Conservation (phyloP, 2,888 invertebrate species). For the Incurvaria masculella region DNA sequence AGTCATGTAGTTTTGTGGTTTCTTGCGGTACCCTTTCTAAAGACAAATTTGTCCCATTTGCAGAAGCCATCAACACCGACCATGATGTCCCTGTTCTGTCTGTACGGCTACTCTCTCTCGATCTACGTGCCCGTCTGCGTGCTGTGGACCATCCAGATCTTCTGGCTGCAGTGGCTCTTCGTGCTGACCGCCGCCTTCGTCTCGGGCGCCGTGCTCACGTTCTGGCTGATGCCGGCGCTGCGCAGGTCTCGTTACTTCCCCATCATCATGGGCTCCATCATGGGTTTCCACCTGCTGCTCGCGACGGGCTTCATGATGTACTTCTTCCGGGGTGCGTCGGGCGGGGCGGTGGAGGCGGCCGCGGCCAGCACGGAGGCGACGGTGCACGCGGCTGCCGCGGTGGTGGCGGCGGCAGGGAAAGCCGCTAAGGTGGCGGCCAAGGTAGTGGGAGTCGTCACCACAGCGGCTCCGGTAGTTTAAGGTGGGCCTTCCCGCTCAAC, state of each 20-base stretch:
- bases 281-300: constrained; percentile 75
- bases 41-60: constrained; percentile 22
- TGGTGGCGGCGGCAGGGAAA: background rate
- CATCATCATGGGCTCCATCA: constrained; percentile 54
- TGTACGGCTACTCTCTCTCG: constrained; percentile 93
- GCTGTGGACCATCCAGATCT: constrained; percentile 84
- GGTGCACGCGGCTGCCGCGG: background rate
- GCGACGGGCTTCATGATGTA: constrained; percentile 85
- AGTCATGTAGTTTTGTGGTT: too few relatives aligned
- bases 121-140: constrained; percentile 93
- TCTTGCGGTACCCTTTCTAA: too few relatives aligned
- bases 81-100: constrained; percentile 83
- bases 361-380: too few relatives aligned
- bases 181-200: constrained; percentile 77
- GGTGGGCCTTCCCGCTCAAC: too few relatives aligned
- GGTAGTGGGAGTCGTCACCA: too few relatives aligned
- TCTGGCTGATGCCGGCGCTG: constrained; percentile 76
- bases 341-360: background rate
- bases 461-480: too few relatives aligned
- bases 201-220: constrained; percentile 82
- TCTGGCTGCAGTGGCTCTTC: constrained; percentile 84
- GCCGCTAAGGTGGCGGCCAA: too few relatives aligned
- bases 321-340: constrained; percentile 65
- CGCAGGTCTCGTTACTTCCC: constrained; percentile 54
- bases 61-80: constrained; percentile 58